Base-by-base conservation (phyloP, 2,888 invertebrate genomes). In the Andrena praecox region DNA sequence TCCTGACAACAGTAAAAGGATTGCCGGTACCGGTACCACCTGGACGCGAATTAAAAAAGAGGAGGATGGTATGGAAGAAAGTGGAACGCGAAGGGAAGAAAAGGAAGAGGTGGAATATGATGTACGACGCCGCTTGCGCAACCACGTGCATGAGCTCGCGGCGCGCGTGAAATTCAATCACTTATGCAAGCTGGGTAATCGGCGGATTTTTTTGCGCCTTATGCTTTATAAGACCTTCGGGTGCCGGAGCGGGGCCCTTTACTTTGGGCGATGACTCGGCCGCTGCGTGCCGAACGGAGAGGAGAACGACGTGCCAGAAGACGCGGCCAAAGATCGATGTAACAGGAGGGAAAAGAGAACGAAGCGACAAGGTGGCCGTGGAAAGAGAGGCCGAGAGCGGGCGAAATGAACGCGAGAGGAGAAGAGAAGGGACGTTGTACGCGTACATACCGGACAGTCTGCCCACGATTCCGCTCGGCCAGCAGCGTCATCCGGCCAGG, bases 401-500 rank as follows among this genome's bases (percentile, higher is more conserved):
- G 60, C 0, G 29, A 31, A 54, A 67, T 10, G 20, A 0, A 20
- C 7, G 27, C 29, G 60, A 63, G 27, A 63, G 35, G 56, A 24
- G 64, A 1, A 63, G 50, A 48, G 59, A 56, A 56, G 35, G 59
- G 60, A 33, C 63, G 75, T 63, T 67, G 50, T 54, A 56, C 69
- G 62, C 62, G 60, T 59, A 35, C 82, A 83, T 86, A 86, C 80
- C 82, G 86, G 86, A 77, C 82, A 80, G 67, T 82, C 88, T 88
- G 82, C 80, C 87, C 85, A 87, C 88, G 81, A 89, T 89, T 90
- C 85, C 81, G 86, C 86, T 84, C 69, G 84, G 73, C 72, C 87
- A 86, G 88, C 87, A 86, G 87, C 89, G 88, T 91, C 90, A 88
- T 90, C 88, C 89, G 87, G 82, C 86, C 88, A 76, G 77, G 83